Evolutionary conservation across 2,797 vertebrate genomes (phyloP).

Genomic region (Cyprinella venusta): DNA sequence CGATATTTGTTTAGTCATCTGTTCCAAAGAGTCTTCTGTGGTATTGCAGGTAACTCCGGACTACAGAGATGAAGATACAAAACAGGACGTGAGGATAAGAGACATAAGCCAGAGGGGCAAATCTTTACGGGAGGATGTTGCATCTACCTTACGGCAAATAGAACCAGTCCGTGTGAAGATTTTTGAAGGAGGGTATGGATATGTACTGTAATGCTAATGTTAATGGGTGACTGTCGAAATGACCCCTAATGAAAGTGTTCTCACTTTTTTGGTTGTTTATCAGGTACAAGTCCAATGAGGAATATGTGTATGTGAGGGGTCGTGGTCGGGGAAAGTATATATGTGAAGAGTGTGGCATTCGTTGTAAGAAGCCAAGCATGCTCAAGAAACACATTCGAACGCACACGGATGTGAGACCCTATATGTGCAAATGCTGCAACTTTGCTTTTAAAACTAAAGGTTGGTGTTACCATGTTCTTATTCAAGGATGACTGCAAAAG

Average conservation of each 20-base stretch:
- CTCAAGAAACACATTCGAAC: constrained; percentile 99
- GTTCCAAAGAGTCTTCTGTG: constrained; percentile 41
- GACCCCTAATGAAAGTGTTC: constrained; percentile 41
- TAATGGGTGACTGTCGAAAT: background rate
- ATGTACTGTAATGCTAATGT: constrained; percentile 40
- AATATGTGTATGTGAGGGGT: constrained; percentile 98
- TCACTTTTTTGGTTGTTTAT: constrained; percentile 24
- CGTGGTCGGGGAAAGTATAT: constrained; percentile 98
- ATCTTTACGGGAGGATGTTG: constrained; percentile 92
- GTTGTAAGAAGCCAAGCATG: constrained; percentile 99
- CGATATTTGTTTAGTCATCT: background rate
- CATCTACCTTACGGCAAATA: constrained; percentile 85
- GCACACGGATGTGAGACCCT: constrained; percentile 96
- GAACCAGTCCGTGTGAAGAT: constrained; percentile 96
- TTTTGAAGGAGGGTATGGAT: constrained; percentile 97
- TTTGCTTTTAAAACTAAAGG: constrained; percentile 99
- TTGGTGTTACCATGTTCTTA: constrained; percentile 63
- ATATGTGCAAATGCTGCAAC: constrained; percentile 97
- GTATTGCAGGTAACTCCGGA: constrained; percentile 91
- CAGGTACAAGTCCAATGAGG: constrained; percentile 98
- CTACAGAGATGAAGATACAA: constrained; percentile 85
- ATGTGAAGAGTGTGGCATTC: constrained; percentile 99
- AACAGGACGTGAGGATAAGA: constrained; percentile 84
- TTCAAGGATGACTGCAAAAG: background rate
- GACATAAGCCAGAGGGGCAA: constrained; percentile 89